Base-by-base conservation (phyloP, 2,113 vertebrate species). In the Ursus arctos region DNA sequence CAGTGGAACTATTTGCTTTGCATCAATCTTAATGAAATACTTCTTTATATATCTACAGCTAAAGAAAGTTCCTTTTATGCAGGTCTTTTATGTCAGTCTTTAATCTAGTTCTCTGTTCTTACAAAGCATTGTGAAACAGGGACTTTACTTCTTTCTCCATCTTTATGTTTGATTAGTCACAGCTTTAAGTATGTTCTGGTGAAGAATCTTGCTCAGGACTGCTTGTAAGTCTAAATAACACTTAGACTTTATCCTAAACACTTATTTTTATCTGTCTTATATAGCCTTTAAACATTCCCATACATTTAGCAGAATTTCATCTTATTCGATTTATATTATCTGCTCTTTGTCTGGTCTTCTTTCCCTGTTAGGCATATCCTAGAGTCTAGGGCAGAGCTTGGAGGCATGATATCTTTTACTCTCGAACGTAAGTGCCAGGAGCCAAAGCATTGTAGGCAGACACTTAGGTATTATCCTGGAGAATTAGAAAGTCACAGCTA, bases 321-420 rank as follows among this genome's bases (percentile, higher is more conserved):
- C 4, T 6, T 87, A 47, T 33, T 69, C n/a, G 47, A 65, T 84
- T 84, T 71, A 26, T 63, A 6, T 76, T 65, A 53, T 47, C 57
- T 93, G 26, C n/a, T 13, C 40, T 7, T 91, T 92, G 49, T 74
- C 28, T 91, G 14, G 13, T 81, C 55, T 90, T 86, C 28, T 40
- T 81, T 22, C 10, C 13, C 36, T 81, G 13, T 55, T 51, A 81
- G 71, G 12, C 26, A 47, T 59, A 36, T 63, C 22, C 31, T 74
- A 59, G 86, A 36, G 4, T 97, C 19, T 65, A 63, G 72, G 80
- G n/a, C 40, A 93, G 74, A 95, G 85, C 33, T 49, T 53, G n/a
- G 51, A 61, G 76, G 22, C 22, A 22, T 33, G 22, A 28, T 69
- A 33, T 63, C 18, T 28, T 59, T 93, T 93, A 90, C 6, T 21